Conservation (phyloP, 2,113 vertebrate genomes). For the Puffinus mauretanicus region DNA sequence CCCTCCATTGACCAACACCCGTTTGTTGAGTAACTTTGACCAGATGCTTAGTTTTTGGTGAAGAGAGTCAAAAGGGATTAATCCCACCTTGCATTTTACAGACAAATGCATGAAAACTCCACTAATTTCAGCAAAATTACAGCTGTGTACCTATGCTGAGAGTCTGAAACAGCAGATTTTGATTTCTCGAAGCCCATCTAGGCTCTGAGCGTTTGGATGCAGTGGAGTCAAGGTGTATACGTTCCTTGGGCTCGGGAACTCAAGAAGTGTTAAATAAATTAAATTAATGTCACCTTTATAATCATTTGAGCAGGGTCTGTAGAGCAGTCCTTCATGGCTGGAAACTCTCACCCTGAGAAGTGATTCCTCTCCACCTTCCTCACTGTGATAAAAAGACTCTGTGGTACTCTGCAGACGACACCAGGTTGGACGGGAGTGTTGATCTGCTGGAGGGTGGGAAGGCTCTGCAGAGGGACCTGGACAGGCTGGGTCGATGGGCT, state of each 20-base stretch:
- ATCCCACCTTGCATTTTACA: neutral
- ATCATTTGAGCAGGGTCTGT: neutral
- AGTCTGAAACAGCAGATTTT: neutral
- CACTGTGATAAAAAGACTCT: rapidly evolving
- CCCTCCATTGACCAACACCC: rapidly evolving
- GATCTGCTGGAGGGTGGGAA: no score
- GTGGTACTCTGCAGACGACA: no score
- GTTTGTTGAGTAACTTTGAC: neutral
- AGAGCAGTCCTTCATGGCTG: neutral
- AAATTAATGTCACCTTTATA: neutral
- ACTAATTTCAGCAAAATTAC: neutral
- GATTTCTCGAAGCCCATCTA: neutral
- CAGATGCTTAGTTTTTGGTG: neutral
- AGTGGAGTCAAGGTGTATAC: no score
- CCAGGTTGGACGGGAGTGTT: no score
- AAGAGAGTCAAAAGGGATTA: neutral
- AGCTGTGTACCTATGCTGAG: neutral
- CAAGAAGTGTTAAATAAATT: neutral
- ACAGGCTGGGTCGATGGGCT: no score
- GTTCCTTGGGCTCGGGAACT: rapidly evolving
- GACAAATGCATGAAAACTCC: neutral
- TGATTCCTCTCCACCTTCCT: neutral
- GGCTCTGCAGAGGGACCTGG: no score
- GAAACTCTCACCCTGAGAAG: neutral
- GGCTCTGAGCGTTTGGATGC: neutral